These are phyloP conservation scores for Urocyon cinereoargenteus DNA, from an alignment of 2,797 vertebrate species.

Conservation along the genomic window DNA sequence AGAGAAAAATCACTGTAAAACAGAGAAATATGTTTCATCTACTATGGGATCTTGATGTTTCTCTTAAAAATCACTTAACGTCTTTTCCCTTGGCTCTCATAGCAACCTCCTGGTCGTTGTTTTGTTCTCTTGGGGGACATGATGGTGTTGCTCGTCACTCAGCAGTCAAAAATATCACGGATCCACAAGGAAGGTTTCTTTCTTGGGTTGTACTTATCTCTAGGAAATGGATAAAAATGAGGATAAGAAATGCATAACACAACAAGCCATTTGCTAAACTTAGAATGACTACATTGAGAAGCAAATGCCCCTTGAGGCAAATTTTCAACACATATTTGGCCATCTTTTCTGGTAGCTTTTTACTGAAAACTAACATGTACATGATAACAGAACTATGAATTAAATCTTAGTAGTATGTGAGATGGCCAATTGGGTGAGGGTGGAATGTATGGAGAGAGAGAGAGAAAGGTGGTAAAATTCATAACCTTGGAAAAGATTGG, in stretches of 20 bases:
- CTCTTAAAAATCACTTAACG: background rate
- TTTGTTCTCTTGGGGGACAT: background rate
- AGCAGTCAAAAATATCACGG: background rate
- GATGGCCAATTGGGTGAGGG: fast-evolving
- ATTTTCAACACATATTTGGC: background rate
- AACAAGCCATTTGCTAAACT: background rate
- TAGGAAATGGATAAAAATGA: background rate
- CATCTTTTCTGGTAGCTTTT: background rate
- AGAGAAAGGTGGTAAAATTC: background rate
- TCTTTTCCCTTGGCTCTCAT: background rate
- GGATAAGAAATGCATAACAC: background rate
- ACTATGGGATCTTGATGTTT: background rate
- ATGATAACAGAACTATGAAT: background rate
- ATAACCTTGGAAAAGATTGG: background rate
- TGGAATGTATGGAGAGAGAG: background rate
- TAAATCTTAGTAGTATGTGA: background rate
- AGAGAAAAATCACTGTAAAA: background rate
- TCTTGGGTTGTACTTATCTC: background rate
- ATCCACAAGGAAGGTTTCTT: background rate
- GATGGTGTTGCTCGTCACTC: background rate
- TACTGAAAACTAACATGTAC: background rate
- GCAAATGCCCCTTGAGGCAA: background rate
- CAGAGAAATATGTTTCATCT: background rate
- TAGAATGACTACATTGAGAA: background rate
- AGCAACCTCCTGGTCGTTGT: background rate